Evolutionary conservation across 2,113 vertebrate species (phyloP), one percentile per base, ranked within the genome.

Genomic region (Manacus vitellinus): DNA sequence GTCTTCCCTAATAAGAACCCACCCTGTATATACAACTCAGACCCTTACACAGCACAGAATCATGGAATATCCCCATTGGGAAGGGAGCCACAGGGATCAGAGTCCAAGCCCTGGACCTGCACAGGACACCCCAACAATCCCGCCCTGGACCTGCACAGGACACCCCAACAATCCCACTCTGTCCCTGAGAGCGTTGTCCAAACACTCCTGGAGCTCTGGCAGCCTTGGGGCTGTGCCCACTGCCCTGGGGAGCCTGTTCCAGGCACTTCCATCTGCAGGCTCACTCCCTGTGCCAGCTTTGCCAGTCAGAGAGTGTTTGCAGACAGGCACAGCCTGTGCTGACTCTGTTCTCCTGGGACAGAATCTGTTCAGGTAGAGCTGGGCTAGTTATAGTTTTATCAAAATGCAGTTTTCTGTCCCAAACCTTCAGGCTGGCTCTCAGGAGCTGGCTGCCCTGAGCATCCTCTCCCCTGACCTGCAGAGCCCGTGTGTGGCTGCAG

Each of bases 21-120:
- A 6, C 23, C 18, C 6, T 2, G 14, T 4, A 3, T 14, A 1
- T 0, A 13, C 44, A 28, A 0, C 22, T 49, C 8, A 13, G 22
- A 43, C 30, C 44, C 41, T 3, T 3, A 4, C 22, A 0, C 18
- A 17, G 24, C 20, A 14, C 20, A 31, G 41, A 65, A 15, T 31
- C 62, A 14, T 30, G 7, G 71, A 33, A 33, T 20, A 8, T 43
- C 39, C 44, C 14, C 30, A 74, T 24, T 41, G 6, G 39, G 24
- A 33, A 44, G 71, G 7, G 30, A 6, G 30, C 39, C 37, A 6
- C 51, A 6, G 14, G 37, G 51, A 33, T 20, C 39, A 14, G 18
- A 35, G 14, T 35, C 41, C 71, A 39, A 39, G 24, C 8, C 25
- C 59, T 19, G 24, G 25, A 5, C 37, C 59, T 62, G 59, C 25